Evolutionary conservation across 2,113 vertebrate species (phyloP).

Genomic region (Marcusenius ussheri): DNA sequence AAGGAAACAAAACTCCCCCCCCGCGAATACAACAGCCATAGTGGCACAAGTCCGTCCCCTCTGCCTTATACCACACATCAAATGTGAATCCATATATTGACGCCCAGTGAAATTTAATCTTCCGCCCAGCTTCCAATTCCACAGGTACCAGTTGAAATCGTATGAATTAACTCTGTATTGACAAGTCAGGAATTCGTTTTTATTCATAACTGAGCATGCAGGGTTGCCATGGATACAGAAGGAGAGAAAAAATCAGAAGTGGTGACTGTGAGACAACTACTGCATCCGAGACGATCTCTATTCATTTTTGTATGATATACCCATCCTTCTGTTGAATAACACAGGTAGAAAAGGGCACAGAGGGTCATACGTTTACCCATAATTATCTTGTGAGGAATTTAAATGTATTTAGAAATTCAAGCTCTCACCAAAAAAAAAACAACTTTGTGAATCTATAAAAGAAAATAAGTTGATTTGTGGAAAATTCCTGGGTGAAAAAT

Average conservation of each 20-base stretch:
- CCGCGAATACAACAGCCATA: background rate
- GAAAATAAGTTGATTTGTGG: background rate
- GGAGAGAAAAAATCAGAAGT: background rate
- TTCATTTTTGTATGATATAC: background rate
- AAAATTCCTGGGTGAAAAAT: background rate
- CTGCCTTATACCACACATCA: background rate
- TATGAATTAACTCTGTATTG: slow-evolving; percentile 6
- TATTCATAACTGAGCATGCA: slow-evolving; percentile 14
- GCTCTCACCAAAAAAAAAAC: background rate
- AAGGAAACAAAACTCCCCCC: background rate
- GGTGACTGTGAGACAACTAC: slow-evolving; percentile 10
- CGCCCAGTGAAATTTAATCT: background rate
- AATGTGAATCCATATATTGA: slow-evolving; percentile 2
- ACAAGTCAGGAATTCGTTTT: background rate
- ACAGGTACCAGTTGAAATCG: background rate
- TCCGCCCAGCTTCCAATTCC: background rate
- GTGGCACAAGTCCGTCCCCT: background rate
- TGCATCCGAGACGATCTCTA: background rate
- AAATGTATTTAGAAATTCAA: background rate
- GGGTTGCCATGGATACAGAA: slow-evolving; percentile 21
- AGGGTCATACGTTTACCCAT: background rate
- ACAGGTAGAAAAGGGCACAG: background rate
- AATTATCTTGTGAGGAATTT: background rate
- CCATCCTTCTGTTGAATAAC: background rate
- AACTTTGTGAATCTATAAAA: background rate